Evolutionary conservation across 2,113 vertebrate genomes (phyloP).

Genomic region (Pelobates fuscus): DNA sequence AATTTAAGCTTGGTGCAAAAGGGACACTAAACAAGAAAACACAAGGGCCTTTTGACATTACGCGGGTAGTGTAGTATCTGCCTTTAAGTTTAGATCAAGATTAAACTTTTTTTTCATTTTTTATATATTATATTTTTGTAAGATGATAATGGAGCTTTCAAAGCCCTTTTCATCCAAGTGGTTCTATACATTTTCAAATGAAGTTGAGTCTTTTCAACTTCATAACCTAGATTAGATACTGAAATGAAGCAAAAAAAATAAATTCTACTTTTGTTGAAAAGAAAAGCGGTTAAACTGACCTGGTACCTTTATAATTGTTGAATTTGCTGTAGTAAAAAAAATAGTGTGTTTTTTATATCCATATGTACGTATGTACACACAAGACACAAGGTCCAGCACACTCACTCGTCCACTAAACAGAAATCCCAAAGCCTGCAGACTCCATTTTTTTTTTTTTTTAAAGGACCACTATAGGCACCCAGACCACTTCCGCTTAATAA

Average conservation of each 20-base stretch:
- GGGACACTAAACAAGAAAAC: constrained; percentile 27
- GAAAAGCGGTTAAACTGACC: constrained; percentile 35
- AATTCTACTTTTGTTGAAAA: constrained; percentile 39
- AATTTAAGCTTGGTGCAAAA: constrained; percentile 17
- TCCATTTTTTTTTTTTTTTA: no score
- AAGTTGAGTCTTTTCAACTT: constrained; percentile 43
- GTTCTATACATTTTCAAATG: constrained; percentile 38
- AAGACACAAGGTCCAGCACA: no score
- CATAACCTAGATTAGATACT: constrained; percentile 47
- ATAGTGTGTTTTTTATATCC: no score
- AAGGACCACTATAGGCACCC: no score
- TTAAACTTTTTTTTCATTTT: constrained; percentile 13
- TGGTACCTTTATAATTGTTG: constrained; percentile 17
- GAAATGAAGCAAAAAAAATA: constrained; percentile 44
- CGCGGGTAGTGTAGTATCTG: background rate
- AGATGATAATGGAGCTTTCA: constrained; percentile 25
- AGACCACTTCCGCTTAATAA: no score
- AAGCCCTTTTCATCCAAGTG: constrained; percentile 31
- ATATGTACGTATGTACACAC: no score
- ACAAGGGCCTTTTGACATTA: constrained; percentile 9
- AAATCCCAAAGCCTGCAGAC: no score
- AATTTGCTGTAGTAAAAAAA: constrained; percentile 1
- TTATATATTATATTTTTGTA: constrained; percentile 1
- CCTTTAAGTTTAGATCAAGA: background rate
- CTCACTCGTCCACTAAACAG: no score